phyloP scores from a whole-genome alignment of 1,140 invertebrate genomes.

The Antheraea pernyi region DNA sequence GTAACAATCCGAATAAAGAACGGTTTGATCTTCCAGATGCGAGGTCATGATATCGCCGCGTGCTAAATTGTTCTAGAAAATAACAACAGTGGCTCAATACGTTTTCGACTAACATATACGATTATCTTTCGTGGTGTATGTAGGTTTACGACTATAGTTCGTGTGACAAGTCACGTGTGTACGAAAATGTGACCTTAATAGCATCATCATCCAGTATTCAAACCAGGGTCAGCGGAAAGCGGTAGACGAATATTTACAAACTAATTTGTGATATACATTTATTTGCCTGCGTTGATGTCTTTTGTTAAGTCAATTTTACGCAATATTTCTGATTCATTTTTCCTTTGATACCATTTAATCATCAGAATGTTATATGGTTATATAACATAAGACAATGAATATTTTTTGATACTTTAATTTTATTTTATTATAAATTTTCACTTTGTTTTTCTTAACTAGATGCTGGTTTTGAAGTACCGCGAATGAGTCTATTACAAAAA shows the following conservation, averaged over 20 bases:
- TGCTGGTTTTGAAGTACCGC: too few relatives aligned
- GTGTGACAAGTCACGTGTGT: slow-evolving; percentile 3
- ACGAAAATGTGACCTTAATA: slow-evolving; percentile 1
- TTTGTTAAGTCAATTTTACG: neutral
- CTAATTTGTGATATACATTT: neutral
- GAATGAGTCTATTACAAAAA: too few relatives aligned
- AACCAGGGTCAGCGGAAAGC: neutral
- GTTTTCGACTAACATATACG: neutral
- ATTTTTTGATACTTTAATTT: too few relatives aligned
- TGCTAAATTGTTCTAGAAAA: neutral
- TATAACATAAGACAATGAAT: too few relatives aligned
- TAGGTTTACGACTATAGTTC: slow-evolving; percentile 21
- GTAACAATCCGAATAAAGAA: neutral
- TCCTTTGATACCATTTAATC: too few relatives aligned
- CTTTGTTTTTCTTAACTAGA: too few relatives aligned
- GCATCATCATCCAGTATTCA: neutral
- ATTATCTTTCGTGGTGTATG: neutral
- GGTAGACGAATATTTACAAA: neutral
- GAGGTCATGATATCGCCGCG: neutral
- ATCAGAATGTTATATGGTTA: too few relatives aligned
- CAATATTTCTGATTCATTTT: too few relatives aligned
- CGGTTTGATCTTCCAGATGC: neutral
- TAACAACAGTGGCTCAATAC: neutral
- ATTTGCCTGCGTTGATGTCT: slow-evolving; percentile 2
- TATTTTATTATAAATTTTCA: too few relatives aligned